Conservation (phyloP, 2,113 vertebrate species). For the Corapipo altera region DNA sequence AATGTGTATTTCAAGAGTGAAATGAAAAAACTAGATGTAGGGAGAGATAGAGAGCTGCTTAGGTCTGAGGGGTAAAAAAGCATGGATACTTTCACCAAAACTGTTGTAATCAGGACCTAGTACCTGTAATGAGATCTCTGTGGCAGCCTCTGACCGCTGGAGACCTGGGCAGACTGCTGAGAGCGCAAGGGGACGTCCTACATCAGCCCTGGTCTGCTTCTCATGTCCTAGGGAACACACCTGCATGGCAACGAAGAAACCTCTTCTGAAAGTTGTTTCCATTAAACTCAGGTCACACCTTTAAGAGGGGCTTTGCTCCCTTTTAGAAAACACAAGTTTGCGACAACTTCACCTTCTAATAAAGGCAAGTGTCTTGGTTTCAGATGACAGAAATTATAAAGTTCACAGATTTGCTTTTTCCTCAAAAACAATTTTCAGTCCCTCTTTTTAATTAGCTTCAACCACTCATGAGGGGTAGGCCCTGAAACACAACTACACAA, state of each 20-base stretch:
- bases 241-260: neutral
- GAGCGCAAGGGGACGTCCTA: fast-evolving
- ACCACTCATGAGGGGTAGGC: neutral
- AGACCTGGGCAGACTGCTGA: neutral
- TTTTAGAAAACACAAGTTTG: neutral
- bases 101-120: neutral
- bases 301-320: neutral
- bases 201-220: neutral
- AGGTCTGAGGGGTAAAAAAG: neutral
- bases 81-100: neutral
- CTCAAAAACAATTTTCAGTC: neutral
- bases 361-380: neutral
- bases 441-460: neutral
- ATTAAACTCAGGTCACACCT: neutral
- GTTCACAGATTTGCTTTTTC: neutral
- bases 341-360: neutral
- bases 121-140: neutral
- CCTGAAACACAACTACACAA: neutral
- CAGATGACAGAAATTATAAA: neutral
- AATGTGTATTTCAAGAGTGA: neutral
- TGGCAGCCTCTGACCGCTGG: neutral
- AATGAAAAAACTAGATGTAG: neutral
- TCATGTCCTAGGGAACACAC: neutral
- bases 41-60: neutral
- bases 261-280: neutral